Percentiles rank a stretch among this genome's conserved stretches.
Evolutionary conservation across 2,113 vertebrate species (phyloP).

Genomic region (Gavialis gangeticus): DNA sequence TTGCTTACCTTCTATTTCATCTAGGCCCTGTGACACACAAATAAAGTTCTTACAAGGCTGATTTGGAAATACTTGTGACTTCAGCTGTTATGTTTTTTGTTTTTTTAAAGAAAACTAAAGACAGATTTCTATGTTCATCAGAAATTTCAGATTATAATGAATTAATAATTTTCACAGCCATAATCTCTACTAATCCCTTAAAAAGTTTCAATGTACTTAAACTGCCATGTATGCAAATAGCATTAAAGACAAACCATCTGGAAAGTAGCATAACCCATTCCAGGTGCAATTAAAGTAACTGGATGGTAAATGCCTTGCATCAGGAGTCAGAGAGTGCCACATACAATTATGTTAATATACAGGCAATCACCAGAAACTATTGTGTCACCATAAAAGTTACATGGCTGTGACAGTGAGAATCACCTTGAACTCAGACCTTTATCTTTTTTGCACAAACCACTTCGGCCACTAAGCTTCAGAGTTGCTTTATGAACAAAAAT

Average conservation of each 20-base stretch:
- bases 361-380: no score
- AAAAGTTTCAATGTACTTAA: neutral
- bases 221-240: neutral
- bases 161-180: neutral
- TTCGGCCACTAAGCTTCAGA: neutral
- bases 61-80: neutral
- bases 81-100: neutral
- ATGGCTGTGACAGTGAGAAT: neutral
- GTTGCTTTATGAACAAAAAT: neutral
- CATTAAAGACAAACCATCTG: neutral
- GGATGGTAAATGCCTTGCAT: neutral
- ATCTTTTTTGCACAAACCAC: fast-evolving
- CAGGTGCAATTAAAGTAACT: neutral
- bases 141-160: neutral
- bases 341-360: neutral
- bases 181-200: neutral
- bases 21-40: neutral
- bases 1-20: neutral
- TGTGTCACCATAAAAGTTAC: no score
- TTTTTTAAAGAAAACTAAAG: neutral
- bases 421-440: neutral
- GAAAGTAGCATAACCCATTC: neutral
- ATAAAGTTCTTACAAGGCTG: neutral
- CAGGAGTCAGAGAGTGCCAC: neutral
- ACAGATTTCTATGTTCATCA: neutral